These are phyloP conservation scores for Indicator indicator DNA, from an alignment of 2,113 vertebrate genomes.

Conservation along the genomic window DNA sequence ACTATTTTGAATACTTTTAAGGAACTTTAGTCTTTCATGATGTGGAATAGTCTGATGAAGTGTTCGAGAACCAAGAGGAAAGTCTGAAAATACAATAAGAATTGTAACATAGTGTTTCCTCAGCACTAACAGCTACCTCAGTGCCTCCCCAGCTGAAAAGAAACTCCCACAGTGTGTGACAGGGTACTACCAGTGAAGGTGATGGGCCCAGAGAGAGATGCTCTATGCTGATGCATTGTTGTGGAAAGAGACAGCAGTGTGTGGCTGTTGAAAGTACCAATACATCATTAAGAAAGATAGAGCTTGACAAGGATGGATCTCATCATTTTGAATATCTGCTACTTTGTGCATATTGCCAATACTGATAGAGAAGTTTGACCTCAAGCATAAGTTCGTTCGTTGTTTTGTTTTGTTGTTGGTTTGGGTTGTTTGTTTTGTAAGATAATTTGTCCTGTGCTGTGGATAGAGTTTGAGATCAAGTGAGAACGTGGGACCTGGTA, in stretches of 20 bases:
- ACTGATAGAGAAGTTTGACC: not conserved
- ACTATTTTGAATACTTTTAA: not conserved
- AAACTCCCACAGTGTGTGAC: not conserved
- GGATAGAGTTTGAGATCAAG: not conserved
- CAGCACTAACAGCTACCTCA: not conserved
- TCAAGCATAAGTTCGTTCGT: not conserved
- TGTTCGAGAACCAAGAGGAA: not conserved
- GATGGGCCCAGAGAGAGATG: fast-evolving
- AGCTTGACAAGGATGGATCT: not conserved
- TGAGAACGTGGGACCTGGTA: not conserved
- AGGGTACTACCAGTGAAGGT: too few relatives aligned
- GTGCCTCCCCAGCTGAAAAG: not conserved
- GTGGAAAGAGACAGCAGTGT: not conserved
- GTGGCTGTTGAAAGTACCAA: too few relatives aligned
- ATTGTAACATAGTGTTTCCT: not conserved
- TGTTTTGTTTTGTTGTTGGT: not conserved
- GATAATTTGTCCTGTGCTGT: not conserved
- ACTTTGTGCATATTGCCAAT: fast-evolving
- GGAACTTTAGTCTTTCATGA: not conserved
- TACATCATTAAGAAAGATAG: not conserved
- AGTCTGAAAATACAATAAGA: not conserved
- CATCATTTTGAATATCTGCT: not conserved
- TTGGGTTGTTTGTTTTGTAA: not conserved
- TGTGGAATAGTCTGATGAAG: not conserved
- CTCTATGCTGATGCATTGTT: not conserved